Evolutionary conservation across 2,888 invertebrate genomes (phyloP).

Genomic region (Platycheirus rosarum): DNA sequence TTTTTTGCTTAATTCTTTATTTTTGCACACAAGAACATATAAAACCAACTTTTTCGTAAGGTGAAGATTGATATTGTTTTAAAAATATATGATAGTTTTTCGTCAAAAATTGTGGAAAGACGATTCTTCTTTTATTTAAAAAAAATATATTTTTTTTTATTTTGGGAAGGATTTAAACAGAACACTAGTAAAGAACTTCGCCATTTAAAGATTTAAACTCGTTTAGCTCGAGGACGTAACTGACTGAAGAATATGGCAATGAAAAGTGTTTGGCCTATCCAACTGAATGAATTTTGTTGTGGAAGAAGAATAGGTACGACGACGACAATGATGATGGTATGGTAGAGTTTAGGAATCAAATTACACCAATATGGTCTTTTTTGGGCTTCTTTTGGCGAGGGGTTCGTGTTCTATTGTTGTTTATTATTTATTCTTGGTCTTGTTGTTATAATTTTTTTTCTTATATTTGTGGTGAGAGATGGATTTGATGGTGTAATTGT

Average conservation of each 20-base stretch:
- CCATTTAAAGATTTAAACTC: slow-evolving; percentile 75
- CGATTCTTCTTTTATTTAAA: too few relatives aligned
- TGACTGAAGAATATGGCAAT: slow-evolving; percentile 56
- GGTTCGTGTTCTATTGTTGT: slow-evolving; percentile 3
- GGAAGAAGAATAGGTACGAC: slow-evolving; percentile 21
- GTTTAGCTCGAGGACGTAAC: slow-evolving; percentile 73
- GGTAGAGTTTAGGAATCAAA: slow-evolving; percentile 10
- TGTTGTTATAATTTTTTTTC: too few relatives aligned
- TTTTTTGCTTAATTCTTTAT: slow-evolving; percentile 50
- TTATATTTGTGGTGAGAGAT: background rate
- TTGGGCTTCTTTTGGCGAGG: too few relatives aligned
- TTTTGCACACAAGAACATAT: slow-evolving; percentile 25
- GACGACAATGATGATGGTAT: slow-evolving; percentile 15
- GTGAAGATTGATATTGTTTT: too few relatives aligned
- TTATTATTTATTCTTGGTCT: background rate
- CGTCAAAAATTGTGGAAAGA: too few relatives aligned
- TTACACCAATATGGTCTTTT: slow-evolving; percentile 10
- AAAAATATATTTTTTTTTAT: slow-evolving; percentile 18
- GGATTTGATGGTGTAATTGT: slow-evolving; percentile 13
- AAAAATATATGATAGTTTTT: too few relatives aligned
- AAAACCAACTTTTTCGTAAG: too few relatives aligned
- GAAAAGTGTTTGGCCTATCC: slow-evolving; percentile 35
- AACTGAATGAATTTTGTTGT: slow-evolving; percentile 25
- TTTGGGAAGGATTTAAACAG: slow-evolving; percentile 6
- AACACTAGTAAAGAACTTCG: slow-evolving; percentile 49